Evolutionary conservation across 1,140 invertebrate species (phyloP).

Genomic region (Trichonephila clavata): DNA sequence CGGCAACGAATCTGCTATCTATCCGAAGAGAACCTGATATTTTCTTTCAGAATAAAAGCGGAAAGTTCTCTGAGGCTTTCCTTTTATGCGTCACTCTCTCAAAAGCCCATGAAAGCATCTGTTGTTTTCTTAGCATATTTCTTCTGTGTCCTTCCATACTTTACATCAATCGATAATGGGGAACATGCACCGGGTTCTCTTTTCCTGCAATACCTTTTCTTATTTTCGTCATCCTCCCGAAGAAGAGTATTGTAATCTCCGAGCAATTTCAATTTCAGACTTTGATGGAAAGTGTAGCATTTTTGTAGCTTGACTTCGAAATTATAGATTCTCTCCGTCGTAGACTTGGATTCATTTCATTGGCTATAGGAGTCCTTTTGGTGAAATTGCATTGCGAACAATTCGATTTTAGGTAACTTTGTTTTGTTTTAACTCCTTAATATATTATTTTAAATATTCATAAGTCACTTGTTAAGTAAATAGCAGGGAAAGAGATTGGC

Average conservation of each 20-base stretch:
- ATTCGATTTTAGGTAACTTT: neutral
- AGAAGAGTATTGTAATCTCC: conserved; percentile 1
- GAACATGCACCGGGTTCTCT: neutral
- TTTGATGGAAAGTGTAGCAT: neutral
- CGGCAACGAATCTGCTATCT: neutral
- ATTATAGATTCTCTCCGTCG: neutral
- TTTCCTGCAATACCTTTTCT: neutral
- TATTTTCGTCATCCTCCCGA: neutral
- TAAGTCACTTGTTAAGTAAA: too few species aligned
- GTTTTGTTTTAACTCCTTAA: neutral
- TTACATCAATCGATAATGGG: conserved; percentile 3
- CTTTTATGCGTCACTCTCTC: neutral
- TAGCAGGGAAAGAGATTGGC: too few species aligned
- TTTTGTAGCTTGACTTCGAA: conserved; percentile 8
- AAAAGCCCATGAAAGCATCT: neutral
- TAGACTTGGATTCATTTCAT: neutral
- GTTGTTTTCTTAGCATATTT: conserved; percentile 44
- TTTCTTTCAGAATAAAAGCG: neutral
- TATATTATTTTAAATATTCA: neutral
- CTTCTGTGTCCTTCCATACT: neutral
- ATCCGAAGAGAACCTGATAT: neutral
- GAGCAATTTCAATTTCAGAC: conserved; percentile 21
- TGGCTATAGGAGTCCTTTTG: neutral
- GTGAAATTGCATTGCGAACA: neutral
- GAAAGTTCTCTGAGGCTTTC: neutral